These are phyloP conservation scores for Cosmia trapezina DNA, from an alignment of 2,888 invertebrate species.

Conservation along the genomic window DNA sequence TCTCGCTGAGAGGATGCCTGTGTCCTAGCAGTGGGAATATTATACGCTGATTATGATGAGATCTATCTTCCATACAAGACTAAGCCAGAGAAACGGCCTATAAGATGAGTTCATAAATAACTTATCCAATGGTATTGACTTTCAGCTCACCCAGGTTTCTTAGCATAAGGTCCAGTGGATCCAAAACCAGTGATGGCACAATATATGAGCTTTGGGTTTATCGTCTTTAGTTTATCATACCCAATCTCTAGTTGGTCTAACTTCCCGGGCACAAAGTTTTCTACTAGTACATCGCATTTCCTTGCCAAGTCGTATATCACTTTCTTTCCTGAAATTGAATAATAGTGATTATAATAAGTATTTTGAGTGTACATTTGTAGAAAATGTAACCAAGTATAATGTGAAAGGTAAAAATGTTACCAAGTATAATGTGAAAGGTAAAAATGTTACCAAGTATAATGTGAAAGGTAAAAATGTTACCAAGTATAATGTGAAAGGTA, in stretches of 20 bases:
- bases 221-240: slow-evolving; percentile 92
- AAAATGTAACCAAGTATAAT: neutral
- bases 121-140: neutral
- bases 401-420: neutral
- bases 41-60: no score
- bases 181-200: slow-evolving; percentile 99
- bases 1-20: no score
- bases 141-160: slow-evolving; percentile 93
- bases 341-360: neutral
- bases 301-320: slow-evolving; percentile 93
- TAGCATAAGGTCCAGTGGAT: slow-evolving; percentile 95
- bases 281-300: slow-evolving; percentile 96
- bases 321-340: slow-evolving; percentile 81
- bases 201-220: slow-evolving; percentile 96
- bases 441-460: neutral
- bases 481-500: neutral
- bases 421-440: neutral
- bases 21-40: no score
- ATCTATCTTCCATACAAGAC: no score
- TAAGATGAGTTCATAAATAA: neutral
- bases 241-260: slow-evolving; percentile 94
- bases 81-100: no score
- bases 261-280: slow-evolving; percentile 98
- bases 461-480: neutral
- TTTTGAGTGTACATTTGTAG: neutral